Evolutionary conservation across 2,888 invertebrate genomes (phyloP).

Genomic region (Clepsis dumicolana): DNA sequence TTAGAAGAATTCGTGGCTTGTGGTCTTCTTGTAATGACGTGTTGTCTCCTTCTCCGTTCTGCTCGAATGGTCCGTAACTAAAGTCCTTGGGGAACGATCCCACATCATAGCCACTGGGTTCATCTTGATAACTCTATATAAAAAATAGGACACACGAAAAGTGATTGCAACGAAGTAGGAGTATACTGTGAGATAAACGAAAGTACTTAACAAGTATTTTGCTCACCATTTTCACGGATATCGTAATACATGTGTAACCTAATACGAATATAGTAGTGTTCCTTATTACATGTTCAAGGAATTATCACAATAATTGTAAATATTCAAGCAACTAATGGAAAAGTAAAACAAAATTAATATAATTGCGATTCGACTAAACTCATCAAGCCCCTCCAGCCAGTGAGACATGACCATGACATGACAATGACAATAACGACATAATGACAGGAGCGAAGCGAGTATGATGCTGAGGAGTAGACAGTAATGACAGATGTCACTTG

Average conservation of each 20-base stretch:
- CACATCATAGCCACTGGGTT: conserved; percentile 81
- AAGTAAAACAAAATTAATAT: conserved; percentile 31
- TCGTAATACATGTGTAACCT: conserved; percentile 28
- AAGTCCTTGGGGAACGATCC: conserved; percentile 95
- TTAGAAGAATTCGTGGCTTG: conserved; percentile 96
- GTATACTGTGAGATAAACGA: conserved; percentile 28
- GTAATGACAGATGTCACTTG: neutral
- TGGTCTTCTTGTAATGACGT: conserved; percentile 89
- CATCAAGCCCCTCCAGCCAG: conserved; percentile 20
- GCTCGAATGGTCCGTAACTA: conserved; percentile 96
- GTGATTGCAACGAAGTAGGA: conserved; percentile 9
- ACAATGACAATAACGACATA: neutral
- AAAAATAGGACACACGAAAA: conserved; percentile 13
- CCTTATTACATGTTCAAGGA: conserved; percentile 26
- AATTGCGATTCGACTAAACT: conserved; percentile 42
- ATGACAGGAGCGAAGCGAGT: neutral
- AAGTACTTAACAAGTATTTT: conserved; percentile 21
- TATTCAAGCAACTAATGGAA: conserved; percentile 29
- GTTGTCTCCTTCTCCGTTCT: conserved; percentile 89
- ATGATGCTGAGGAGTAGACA: neutral
- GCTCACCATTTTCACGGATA: conserved; percentile 39
- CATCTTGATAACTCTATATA: conserved; percentile 85
- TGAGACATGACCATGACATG: conserved; percentile 15
- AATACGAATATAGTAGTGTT: conserved; percentile 5
- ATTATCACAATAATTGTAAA: conserved; percentile 12